These are phyloP conservation scores for Lycocerus yunnanus DNA, from an alignment of 2,888 invertebrate genomes.

Conservation along the genomic window DNA sequence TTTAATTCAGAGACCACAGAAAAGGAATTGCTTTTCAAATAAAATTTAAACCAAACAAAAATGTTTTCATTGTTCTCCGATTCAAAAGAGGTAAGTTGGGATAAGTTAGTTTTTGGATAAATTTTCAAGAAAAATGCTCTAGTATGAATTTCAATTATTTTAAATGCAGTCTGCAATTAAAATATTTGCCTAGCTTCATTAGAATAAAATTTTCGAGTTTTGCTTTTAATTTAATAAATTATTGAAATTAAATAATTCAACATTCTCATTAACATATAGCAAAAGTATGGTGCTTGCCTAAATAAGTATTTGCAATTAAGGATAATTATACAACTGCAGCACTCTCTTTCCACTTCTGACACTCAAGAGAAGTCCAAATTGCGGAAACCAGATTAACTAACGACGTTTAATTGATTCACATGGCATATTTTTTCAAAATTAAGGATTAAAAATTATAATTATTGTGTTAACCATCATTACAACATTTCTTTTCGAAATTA, in stretches of 20 bases:
- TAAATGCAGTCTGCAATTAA: neutral
- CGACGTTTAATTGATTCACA: slow-evolving; percentile 48
- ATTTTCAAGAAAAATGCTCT: neutral
- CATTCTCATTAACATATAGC: slow-evolving; percentile 20
- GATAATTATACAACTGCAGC: slow-evolving; percentile 52
- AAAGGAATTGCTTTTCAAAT: neutral
- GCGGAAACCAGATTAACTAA: slow-evolving; percentile 52
- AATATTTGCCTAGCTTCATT: neutral
- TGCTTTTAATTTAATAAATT: neutral
- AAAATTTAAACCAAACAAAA: neutral
- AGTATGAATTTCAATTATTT: neutral
- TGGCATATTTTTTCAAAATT: neutral
- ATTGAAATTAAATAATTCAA: slow-evolving; percentile 7
- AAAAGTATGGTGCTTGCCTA: slow-evolving; percentile 20
- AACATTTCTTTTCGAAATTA: too few species aligned
- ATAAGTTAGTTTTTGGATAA: neutral
- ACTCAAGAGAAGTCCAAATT: slow-evolving; percentile 41
- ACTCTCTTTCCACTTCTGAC: slow-evolving; percentile 35
- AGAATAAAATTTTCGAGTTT: neutral
- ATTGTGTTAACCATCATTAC: neutral
- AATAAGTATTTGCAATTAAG: slow-evolving; percentile 51
- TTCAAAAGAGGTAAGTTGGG: neutral
- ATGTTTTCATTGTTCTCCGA: neutral
- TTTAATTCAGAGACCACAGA: slow-evolving; percentile 11
- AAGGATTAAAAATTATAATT: neutral